Conservation (phyloP, 2,888 invertebrate genomes). For the Eristalis arbustorum region DNA sequence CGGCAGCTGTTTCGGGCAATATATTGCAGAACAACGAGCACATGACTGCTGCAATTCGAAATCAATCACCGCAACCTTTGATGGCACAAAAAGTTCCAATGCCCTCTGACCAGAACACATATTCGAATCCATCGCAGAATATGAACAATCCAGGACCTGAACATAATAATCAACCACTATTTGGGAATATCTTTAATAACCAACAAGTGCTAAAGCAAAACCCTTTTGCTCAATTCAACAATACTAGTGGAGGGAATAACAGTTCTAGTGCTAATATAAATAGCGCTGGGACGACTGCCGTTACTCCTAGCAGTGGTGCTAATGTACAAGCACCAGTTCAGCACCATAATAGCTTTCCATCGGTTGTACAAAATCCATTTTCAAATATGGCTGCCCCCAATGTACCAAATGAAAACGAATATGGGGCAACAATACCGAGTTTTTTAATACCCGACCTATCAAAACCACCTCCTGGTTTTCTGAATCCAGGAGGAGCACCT, state of each 20-base stretch:
- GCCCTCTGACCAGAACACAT: slow-evolving; percentile 73
- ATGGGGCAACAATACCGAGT: slow-evolving; percentile 80
- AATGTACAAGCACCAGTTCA: slow-evolving; percentile 34
- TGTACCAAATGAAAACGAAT: slow-evolving; percentile 48
- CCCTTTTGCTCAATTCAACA: slow-evolving; percentile 56
- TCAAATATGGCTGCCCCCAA: slow-evolving; percentile 18
- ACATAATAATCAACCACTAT: slow-evolving; percentile 62
- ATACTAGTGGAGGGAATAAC: slow-evolving; percentile 78
- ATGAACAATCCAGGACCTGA: slow-evolving; percentile 52
- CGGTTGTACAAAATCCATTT: slow-evolving; percentile 42
- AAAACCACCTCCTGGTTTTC: slow-evolving; percentile 92
- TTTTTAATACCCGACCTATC: slow-evolving; percentile 89
- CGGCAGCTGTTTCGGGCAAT: slow-evolving; percentile 22
- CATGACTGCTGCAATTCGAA: slow-evolving; percentile 67
- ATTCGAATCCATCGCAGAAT: slow-evolving; percentile 27
- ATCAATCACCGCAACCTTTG: slow-evolving; percentile 76
- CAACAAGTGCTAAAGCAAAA: slow-evolving; percentile 50
- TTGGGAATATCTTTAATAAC: slow-evolving; percentile 42
- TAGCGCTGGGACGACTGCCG: slow-evolving; percentile 75
- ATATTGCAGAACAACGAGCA: slow-evolving; percentile 61
- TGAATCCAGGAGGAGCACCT: slow-evolving; percentile 71
- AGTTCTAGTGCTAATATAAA: slow-evolving; percentile 78
- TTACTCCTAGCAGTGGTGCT: neutral
- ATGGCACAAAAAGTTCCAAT: slow-evolving; percentile 80
- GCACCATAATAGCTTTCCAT: slow-evolving; percentile 47